Evolutionary conservation across 2,797 vertebrate species (phyloP), one percentile per base, ranked within the genome.

Genomic region (Lateolabrax maculatus): DNA sequence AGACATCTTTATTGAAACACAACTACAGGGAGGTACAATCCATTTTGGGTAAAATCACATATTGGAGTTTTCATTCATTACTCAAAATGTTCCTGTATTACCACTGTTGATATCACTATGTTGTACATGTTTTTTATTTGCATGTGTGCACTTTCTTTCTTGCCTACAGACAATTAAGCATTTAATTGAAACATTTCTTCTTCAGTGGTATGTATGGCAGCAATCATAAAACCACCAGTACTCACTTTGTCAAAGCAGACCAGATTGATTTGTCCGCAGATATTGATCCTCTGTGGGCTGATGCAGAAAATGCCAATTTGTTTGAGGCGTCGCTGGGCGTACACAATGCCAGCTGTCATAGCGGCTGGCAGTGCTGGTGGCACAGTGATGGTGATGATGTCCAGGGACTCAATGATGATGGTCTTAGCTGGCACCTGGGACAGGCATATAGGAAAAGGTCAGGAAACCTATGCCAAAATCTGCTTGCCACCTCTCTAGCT

Each of bases 361-460:
- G 98, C 98, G 37, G 98, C 98, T 34, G 98, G 98, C 64, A 99
- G 96, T 0, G 98, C 98, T 8, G 98, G 98, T 36, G 98, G 98
- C 80, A 99, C 98, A 0, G 98, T 98, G 89, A 99, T 99, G 68
- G 98, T 99, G 91, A 99, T 98, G 36, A 99, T 99, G 93, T 99
- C 98, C 77, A 99, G 94, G 57, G 98, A 98, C 83, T 99, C 95
- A 0, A 98, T 96, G 84, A 99, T 94, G 90, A 99, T 99, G 71
- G 91, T 96, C 34, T 90, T 88, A 60, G 92, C 94, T 55, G 96
- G 79, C 83, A 96, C 96, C 98, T 99, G 89, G 21, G 31, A 9
- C 8, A 81, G 23, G 6, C 4, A 77, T 21, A 81, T 41, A 61
- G 18, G 3, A 23, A 12, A 68, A 48, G 3, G 1, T 63, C 11